A percentile compares a stretch with the other conserved stretches of the same genome.
phyloP scores from a whole-genome alignment of 92 coral and sea anemone genomes.

The Umimayanthus kanabou region DNA sequence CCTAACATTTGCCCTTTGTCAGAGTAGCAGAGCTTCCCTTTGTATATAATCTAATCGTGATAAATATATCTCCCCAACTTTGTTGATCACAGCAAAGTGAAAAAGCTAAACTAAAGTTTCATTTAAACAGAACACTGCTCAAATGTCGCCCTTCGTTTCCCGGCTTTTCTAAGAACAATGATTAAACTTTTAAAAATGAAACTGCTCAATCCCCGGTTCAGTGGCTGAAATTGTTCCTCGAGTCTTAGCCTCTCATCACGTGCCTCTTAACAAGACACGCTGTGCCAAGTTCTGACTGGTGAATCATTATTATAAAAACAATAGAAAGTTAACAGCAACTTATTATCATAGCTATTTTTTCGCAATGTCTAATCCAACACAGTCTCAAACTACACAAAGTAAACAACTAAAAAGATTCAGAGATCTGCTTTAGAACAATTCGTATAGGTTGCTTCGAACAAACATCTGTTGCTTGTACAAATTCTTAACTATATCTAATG shows the following conservation, averaged over 20 bases:
- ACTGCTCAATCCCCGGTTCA: not conserved
- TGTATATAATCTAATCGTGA: too few species aligned
- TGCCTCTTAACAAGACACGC: not conserved
- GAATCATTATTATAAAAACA: not conserved
- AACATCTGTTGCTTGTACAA: not conserved
- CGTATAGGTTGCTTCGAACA: too few species aligned
- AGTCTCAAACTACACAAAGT: not conserved
- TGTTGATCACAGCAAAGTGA: too few species aligned
- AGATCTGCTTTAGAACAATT: not conserved
- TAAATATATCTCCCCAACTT: too few species aligned
- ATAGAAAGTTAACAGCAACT: not conserved
- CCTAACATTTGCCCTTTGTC: too few species aligned
- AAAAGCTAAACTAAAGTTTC: too few species aligned
- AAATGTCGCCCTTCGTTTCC: not conserved
- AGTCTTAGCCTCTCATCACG: not conserved
- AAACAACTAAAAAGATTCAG: too few species aligned
- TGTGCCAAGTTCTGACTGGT: not conserved
- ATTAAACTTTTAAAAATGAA: not conserved
- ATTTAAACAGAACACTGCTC: too few species aligned
- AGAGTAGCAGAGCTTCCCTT: too few species aligned
- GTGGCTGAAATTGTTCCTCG: not conserved
- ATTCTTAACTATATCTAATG: too few species aligned
- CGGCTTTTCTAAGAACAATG: too few species aligned
- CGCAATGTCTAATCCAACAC: not conserved
- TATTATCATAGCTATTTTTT: not conserved